Conservation (phyloP, 2,888 invertebrate genomes). For the Heteropelma amictum region DNA sequence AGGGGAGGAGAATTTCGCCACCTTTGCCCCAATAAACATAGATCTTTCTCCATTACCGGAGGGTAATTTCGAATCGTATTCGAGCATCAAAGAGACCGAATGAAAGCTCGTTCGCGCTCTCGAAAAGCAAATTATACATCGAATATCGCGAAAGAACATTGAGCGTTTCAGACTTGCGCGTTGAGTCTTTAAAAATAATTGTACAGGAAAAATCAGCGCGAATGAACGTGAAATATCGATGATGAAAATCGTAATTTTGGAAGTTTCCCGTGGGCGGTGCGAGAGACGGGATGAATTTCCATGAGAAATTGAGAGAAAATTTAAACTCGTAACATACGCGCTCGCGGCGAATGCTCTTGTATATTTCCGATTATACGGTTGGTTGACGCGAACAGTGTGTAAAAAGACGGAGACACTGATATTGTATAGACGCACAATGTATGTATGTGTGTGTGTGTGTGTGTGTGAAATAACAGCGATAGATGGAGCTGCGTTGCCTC, state of each 20-base stretch:
- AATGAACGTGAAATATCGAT: no score
- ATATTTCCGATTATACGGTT: slow-evolving; percentile 49
- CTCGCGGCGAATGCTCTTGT: neutral
- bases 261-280: no score
- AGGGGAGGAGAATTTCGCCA: slow-evolving; percentile 25
- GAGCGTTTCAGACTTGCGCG: no score
- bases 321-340: slow-evolving; percentile 55
- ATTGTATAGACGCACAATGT: no score
- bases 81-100: slow-evolving; percentile 7
- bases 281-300: no score
- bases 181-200: no score
- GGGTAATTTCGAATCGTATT: slow-evolving; percentile 32
- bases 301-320: slow-evolving; percentile 16
- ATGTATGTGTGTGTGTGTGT: no score
- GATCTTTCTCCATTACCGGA: slow-evolving; percentile 16
- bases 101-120: neutral
- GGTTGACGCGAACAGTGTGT: slow-evolving; percentile 21
- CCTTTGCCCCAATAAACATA: slow-evolving; percentile 4
- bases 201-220: no score
- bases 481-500: slow-evolving; percentile 15
- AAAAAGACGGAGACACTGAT: slow-evolving; percentile 8
- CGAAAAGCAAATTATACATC: neutral
- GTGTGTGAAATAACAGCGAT: neutral
- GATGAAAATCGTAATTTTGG: no score
- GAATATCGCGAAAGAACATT: no score